Conservation (phyloP, 2,888 invertebrate species). For the Drosophila algonquin region DNA sequence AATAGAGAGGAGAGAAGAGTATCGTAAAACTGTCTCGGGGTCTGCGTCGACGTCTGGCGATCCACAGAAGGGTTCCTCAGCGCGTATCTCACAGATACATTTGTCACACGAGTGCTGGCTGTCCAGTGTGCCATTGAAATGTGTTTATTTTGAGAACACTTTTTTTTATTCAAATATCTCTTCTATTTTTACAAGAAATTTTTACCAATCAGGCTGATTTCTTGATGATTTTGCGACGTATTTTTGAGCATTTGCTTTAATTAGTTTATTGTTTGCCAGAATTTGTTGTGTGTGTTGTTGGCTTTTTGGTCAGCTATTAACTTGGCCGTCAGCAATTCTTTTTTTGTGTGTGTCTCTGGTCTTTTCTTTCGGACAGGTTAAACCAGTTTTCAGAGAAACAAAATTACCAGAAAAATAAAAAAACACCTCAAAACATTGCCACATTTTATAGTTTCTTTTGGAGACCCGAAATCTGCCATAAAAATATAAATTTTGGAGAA, state of each 20-base stretch:
- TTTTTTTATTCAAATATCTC: slow-evolving; percentile 46
- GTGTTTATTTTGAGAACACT: slow-evolving; percentile 49
- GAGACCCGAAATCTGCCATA: slow-evolving; percentile 12
- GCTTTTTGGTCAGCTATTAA: slow-evolving; percentile 18
- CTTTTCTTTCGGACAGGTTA: slow-evolving; percentile 52
- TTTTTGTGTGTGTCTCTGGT: slow-evolving; percentile 13
- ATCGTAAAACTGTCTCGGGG: slow-evolving; percentile 32
- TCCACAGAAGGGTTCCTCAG: slow-evolving; percentile 28
- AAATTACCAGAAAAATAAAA: slow-evolving; percentile 1
- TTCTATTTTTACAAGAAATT: slow-evolving; percentile 42
- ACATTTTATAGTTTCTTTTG: slow-evolving; percentile 50
- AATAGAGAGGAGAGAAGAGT: slow-evolving; percentile 16
- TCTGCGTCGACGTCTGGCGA: slow-evolving; percentile 11
- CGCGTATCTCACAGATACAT: slow-evolving; percentile 45
- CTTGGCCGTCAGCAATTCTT: slow-evolving; percentile 29
- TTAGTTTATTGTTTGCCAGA: slow-evolving; percentile 72
- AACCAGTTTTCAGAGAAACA: slow-evolving; percentile 53
- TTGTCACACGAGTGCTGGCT: slow-evolving; percentile 17
- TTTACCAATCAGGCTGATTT: slow-evolving; percentile 9
- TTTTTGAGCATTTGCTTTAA: slow-evolving; percentile 70
- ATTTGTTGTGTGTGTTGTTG: slow-evolving; percentile 1
- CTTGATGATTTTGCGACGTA: slow-evolving; percentile 62
- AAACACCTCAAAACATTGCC: slow-evolving; percentile 34
- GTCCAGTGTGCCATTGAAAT: slow-evolving; percentile 48
- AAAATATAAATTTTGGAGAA: neutral